Evolutionary conservation across 2,888 invertebrate genomes (phyloP).

Genomic region (Malachius bipustulatus): DNA sequence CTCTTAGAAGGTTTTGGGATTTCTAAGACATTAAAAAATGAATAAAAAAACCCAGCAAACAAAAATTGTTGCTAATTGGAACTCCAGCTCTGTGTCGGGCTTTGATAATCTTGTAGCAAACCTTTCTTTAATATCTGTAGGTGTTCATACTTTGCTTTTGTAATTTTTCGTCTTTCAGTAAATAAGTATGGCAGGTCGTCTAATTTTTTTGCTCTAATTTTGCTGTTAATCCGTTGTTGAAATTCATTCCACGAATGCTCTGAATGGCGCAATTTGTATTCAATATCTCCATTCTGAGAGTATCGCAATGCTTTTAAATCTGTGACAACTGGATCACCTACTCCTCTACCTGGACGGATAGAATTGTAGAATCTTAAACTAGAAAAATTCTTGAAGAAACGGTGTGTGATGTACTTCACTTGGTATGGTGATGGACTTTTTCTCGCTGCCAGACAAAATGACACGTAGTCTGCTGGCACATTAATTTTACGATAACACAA

Average conservation of each 20-base stretch:
- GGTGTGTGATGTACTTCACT: constrained; percentile 2
- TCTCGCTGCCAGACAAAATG: constrained; percentile 1
- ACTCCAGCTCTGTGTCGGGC: too few species aligned
- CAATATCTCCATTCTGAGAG: neutral
- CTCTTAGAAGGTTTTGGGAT: too few species aligned
- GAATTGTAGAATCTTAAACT: neutral
- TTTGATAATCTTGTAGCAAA: constrained; percentile 3
- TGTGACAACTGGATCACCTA: constrained; percentile 3
- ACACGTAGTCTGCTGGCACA: constrained; percentile 2
- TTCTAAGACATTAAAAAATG: too few species aligned
- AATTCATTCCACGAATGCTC: too few species aligned
- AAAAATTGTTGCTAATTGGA: too few species aligned
- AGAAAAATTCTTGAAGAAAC: constrained; percentile 3
- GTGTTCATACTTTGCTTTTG: neutral
- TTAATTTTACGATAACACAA: constrained; percentile 1
- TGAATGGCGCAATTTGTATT: too few species aligned
- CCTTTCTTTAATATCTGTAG: constrained; percentile 3
- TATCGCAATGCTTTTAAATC: constrained; percentile 1
- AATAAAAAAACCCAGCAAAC: too few species aligned
- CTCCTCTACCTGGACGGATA: constrained; percentile 1
- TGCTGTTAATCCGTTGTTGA: too few species aligned
- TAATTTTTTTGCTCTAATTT: too few species aligned
- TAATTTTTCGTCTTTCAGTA: too few species aligned
- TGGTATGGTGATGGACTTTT: constrained; percentile 2
- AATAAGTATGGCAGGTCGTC: too few species aligned